phyloP scores from a whole-genome alignment of 2,113 vertebrate species.

The Menura novaehollandiae region DNA sequence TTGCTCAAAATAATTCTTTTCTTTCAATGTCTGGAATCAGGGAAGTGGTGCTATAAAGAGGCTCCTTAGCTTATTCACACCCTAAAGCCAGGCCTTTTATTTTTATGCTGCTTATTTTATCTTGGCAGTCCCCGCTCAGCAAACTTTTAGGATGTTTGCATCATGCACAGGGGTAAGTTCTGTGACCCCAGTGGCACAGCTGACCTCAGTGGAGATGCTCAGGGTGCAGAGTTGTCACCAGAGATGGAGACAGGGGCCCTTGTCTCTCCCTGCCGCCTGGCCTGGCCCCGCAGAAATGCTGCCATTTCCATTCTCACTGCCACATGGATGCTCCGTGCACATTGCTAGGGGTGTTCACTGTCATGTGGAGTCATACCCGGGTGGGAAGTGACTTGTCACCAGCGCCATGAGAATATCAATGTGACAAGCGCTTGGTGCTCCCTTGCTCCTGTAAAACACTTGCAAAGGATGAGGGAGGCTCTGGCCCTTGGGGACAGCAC shows the following conservation, averaged over 20 bases:
- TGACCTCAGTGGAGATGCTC: not conserved
- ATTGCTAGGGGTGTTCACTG: not conserved
- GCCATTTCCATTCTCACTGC: not conserved
- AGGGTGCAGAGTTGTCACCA: not conserved
- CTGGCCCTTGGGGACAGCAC: too few relatives aligned
- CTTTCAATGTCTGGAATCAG: not conserved
- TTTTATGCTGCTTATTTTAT: not conserved
- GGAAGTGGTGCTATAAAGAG: not conserved
- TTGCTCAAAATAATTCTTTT: not conserved
- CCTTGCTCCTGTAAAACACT: not conserved
- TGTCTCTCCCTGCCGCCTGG: rapidly evolving
- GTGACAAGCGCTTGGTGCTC: not conserved
- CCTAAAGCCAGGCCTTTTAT: not conserved
- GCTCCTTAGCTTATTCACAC: not conserved
- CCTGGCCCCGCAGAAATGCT: not conserved
- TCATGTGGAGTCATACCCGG: not conserved
- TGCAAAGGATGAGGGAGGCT: not conserved
- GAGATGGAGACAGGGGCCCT: not conserved
- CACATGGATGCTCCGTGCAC: not conserved
- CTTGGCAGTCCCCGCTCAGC: not conserved
- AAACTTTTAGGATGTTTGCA: not conserved
- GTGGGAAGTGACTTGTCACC: not conserved
- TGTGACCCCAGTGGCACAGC: not conserved
- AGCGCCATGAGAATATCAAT: not conserved
- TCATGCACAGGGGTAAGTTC: not conserved